A percentile compares a stretch with the other conserved stretches of the same genome.
These are phyloP conservation scores for Liolophura sinensis DNA, from an alignment of 1,140 invertebrate genomes.

Conservation along the genomic window DNA sequence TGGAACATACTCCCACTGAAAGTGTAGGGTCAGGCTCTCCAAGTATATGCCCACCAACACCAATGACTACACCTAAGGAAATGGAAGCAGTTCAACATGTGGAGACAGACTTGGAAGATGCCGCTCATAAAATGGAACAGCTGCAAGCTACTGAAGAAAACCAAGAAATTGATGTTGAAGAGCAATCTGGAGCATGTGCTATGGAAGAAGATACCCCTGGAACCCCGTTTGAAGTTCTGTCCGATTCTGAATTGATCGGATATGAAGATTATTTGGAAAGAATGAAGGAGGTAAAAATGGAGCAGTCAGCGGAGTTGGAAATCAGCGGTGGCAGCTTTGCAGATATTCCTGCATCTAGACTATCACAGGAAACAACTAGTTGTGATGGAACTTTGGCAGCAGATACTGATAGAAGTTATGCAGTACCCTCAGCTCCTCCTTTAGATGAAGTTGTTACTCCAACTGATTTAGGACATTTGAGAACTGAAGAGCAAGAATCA, in stretches of 20 bases:
- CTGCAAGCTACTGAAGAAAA: conserved; percentile 11
- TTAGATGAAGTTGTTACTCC: conserved; percentile 19
- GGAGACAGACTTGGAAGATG: conserved; percentile 28
- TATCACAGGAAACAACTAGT: conserved; percentile 8
- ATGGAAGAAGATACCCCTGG: conserved; percentile 30
- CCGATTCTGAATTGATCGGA: conserved; percentile 51
- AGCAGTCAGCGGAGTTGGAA: conserved; percentile 19
- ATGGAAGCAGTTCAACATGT: conserved; percentile 10
- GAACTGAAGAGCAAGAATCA: conserved; percentile 7
- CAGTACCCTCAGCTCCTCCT: conserved; percentile 23
- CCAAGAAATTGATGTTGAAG: conserved; percentile 30
- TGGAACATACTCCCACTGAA: conserved; percentile 7
- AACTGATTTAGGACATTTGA: conserved; percentile 20
- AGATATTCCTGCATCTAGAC: conserved; percentile 17
- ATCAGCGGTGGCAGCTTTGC: not conserved
- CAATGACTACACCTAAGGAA: conserved; percentile 40
- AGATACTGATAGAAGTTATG: not conserved
- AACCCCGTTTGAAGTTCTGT: conserved; percentile 59
- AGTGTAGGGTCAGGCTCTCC: conserved; percentile 19
- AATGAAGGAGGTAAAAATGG: conserved; percentile 19
- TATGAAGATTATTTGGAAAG: conserved; percentile 31
- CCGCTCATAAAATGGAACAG: conserved; percentile 25
- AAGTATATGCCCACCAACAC: conserved; percentile 38
- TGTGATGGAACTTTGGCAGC: not conserved
- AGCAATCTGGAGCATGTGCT: conserved; percentile 34